Base-by-base conservation (phyloP, 2,888 invertebrate genomes). In the Apodemia mormo region DNA sequence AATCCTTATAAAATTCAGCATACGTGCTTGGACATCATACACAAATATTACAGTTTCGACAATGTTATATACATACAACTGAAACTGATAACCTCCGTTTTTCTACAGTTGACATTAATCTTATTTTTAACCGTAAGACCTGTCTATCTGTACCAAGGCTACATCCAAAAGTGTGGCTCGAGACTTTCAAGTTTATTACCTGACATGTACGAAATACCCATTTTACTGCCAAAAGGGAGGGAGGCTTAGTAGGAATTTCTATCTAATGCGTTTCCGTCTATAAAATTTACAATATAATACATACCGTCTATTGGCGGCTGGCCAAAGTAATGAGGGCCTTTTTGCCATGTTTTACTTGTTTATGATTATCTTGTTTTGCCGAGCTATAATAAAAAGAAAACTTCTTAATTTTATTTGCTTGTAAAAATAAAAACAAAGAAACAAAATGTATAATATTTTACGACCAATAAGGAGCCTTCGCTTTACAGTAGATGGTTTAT, bases 161-260 rank as follows among this genome's bases (percentile, higher is more conserved):
- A 74, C 74, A 76, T 80, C 77, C 75, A 79, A 83, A 22, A 84
- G 84, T 85, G 84, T 81, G 83, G 81, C 80, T 83, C 81, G 82
- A 82, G 86, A 88, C 88, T 88, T 86, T 86, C 82, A 85, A 89
- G 88, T 90, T 90, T 90, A 91, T 90, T 90, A 89, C 90, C 88
- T 85, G 90, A 89, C 91, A 89, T 89, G 88, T 90, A 89, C 87
- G 90, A 88, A 90, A 91, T 91, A 88, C 89, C 90, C 79, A 84
- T 88, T 89, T 88, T 89, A 89, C 87, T 87, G 82, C 81, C 79
- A 77, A 77, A 74, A 76, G 77, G 76, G 77, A 75, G 71, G 71
- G 77, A 71, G 81, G 75, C 76, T 77, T 72, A 72, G 73, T 72
- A 75, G 79, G 81, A 80, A 79, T 84, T 81, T 78, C 75, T 73